These are phyloP conservation scores for Hedya salicella DNA, from an alignment of 2,888 invertebrate species.

Conservation along the genomic window DNA sequence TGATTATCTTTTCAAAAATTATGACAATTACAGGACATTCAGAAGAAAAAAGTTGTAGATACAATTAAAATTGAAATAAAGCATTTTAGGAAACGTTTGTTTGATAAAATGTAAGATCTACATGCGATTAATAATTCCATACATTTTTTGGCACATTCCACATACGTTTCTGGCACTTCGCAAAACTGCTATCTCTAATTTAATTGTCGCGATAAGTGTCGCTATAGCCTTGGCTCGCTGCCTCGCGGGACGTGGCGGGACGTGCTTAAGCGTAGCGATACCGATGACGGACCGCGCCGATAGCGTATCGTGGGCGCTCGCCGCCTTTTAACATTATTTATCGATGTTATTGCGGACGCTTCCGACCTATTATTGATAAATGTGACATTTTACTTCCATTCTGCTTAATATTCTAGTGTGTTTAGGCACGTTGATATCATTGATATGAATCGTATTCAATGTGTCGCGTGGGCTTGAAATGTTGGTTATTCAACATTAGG, in stretches of 20 bases:
- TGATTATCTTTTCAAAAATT: no score
- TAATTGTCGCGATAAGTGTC: constrained; percentile 30
- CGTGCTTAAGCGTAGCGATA: constrained; percentile 11
- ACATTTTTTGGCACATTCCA: no score
- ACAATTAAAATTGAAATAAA: no score
- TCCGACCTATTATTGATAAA: constrained; percentile 16
- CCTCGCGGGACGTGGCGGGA: constrained; percentile 14
- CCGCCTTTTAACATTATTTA: constrained; percentile 34
- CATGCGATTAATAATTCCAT: no score
- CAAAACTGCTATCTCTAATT: constrained; percentile 32
- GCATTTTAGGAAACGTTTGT: no score
- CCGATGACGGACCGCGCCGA: constrained; percentile 35
- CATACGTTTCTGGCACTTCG: constrained; percentile 1
- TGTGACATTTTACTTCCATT: constrained; percentile 13
- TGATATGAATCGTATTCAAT: neutral
- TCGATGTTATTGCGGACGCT: constrained; percentile 33
- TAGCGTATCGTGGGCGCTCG: constrained; percentile 24
- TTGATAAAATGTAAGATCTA: no score
- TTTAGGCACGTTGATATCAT: constrained; percentile 3
- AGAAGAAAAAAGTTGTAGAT: no score
- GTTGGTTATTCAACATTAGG: neutral
- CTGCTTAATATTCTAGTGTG: constrained; percentile 9
- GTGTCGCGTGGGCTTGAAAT: neutral
- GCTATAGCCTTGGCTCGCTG: constrained; percentile 22
- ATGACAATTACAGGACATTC: no score